These are phyloP conservation scores for Cephalotes varians DNA, from an alignment of 2,888 invertebrate species.

Conservation along the genomic window DNA sequence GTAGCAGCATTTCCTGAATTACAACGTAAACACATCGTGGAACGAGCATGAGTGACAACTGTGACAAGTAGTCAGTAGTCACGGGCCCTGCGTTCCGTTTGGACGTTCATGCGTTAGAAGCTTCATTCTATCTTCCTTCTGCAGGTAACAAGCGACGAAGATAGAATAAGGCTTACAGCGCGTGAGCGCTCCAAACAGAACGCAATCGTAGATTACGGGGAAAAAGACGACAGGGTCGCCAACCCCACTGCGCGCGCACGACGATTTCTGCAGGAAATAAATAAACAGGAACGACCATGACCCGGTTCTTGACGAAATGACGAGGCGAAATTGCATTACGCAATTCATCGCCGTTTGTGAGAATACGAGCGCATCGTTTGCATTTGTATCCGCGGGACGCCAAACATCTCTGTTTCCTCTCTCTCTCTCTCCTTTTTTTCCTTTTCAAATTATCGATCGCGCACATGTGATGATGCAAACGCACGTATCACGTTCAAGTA, in stretches of 20 bases:
- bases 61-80: no score
- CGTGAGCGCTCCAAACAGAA: no score
- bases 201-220: background rate
- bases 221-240: constrained; percentile 68
- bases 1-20: constrained; percentile 43
- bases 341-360: background rate
- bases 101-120: no score
- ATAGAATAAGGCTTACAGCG: no score
- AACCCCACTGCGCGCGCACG: constrained; percentile 55
- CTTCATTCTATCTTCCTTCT: no score
- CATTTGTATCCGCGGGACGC: background rate
- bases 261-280: constrained; percentile 15
- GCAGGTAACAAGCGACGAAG: no score
- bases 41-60: constrained; percentile 20
- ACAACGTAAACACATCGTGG: constrained; percentile 70
- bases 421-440: background rate
- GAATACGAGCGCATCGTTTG: background rate
- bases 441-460: background rate
- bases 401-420: background rate
- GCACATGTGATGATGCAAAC: background rate
- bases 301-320: constrained; percentile 8
- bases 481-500: background rate
- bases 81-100: no score
- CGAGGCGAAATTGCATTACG: background rate
- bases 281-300: constrained; percentile 42